Conservation (phyloP, 1,140 invertebrate species). For the Saccostrea glomerata region DNA sequence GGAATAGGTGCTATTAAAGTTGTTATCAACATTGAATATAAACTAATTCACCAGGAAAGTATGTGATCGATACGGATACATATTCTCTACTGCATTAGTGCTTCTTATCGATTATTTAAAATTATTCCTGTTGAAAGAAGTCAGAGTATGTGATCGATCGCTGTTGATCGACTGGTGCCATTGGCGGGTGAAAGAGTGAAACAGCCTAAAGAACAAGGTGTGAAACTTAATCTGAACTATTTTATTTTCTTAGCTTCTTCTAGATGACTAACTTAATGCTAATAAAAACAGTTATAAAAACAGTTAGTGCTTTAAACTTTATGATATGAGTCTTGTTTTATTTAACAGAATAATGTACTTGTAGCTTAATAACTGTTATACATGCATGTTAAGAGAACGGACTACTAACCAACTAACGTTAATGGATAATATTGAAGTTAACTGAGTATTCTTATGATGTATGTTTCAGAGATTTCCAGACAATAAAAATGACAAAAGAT, state of each 20-base stretch:
- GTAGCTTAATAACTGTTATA: no score
- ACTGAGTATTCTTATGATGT: not conserved
- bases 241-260: not conserved
- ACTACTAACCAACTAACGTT: no score
- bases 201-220: no score
- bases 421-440: no score
- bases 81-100: slow-evolving; percentile 6
- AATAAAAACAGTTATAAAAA: not conserved
- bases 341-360: no score
- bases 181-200: slow-evolving; percentile 38
- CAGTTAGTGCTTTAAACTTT: not conserved
- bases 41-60: not conserved
- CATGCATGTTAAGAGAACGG: no score
- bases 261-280: not conserved
- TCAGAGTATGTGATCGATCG: slow-evolving; percentile 1
- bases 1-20: not conserved
- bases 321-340: no score
- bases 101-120: slow-evolving; percentile 15
- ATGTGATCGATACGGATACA: not conserved
- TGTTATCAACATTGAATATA: not conserved
- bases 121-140: slow-evolving; percentile 25
- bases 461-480: not conserved
- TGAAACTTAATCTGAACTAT: not conserved
- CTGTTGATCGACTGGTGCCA: not conserved
- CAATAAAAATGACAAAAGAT: slow-evolving; percentile 28